phyloP scores from a whole-genome alignment of 1,140 invertebrate species.

The Brevipalpus yothersi region DNA sequence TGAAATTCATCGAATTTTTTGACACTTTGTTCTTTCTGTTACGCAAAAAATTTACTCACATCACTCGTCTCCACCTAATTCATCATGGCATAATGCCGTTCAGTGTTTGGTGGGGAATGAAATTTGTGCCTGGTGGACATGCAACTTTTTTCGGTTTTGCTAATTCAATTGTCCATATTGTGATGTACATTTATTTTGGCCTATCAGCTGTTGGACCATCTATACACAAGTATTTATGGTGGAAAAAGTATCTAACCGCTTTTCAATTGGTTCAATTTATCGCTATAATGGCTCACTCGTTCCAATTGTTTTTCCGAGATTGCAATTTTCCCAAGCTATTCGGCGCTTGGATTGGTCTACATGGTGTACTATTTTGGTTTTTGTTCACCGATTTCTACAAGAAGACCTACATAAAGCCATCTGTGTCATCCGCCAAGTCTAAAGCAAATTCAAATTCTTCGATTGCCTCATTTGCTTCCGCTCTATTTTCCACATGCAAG shows the following conservation, averaged over 20 bases:
- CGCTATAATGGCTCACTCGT: background rate
- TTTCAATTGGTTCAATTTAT: constrained; percentile 22
- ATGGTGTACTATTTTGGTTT: background rate
- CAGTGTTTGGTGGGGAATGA: constrained; percentile 45
- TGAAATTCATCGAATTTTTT: constrained; percentile 25
- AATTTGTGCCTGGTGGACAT: constrained; percentile 3
- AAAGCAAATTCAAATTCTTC: background rate
- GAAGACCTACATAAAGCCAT: background rate
- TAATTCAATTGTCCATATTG: background rate
- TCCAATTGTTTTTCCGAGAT: background rate
- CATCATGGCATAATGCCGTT: constrained; percentile 89
- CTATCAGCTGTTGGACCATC: constrained; percentile 26
- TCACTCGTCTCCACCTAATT: constrained; percentile 75
- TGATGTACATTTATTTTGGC: constrained; percentile 22
- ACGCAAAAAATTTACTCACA: constrained; percentile 72
- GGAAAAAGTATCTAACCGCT: constrained; percentile 29
- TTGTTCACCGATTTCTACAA: background rate
- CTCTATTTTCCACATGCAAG: too few species aligned
- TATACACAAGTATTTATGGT: constrained; percentile 28
- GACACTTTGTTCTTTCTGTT: constrained; percentile 62
- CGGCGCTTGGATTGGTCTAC: background rate
- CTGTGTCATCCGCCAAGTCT: background rate
- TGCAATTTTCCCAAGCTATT: constrained; percentile 1
- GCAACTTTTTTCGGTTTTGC: constrained; percentile 2
- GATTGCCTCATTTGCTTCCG: background rate